A percentile compares a stretch with the other conserved stretches of the same genome.
phyloP scores from a whole-genome alignment of 2,888 invertebrate species.

The Cataglyphis cursor region DNA sequence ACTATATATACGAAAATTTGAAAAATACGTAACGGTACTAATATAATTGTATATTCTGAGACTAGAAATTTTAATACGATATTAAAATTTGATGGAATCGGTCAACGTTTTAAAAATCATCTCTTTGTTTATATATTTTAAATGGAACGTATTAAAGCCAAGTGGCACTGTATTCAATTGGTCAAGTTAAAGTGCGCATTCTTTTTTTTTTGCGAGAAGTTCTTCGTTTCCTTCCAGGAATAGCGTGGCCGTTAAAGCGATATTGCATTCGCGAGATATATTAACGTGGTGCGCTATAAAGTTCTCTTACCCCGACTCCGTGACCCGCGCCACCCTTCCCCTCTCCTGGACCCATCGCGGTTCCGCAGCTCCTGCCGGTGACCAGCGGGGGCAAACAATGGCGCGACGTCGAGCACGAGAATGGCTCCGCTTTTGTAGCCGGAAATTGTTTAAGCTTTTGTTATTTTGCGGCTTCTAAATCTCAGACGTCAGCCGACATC shows the following conservation, averaged over 20 bases:
- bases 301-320: constrained; percentile 50
- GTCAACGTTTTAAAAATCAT: background rate
- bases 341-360: constrained; percentile 47
- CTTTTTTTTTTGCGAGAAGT: constrained; percentile 47
- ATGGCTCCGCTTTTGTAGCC: constrained; percentile 79
- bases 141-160: background rate
- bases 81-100: background rate
- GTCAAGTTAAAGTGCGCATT: constrained; percentile 39
- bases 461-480: constrained; percentile 84
- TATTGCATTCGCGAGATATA: constrained; percentile 79
- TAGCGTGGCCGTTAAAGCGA: constrained; percentile 77
- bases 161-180: constrained; percentile 14
- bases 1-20: background rate
- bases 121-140: background rate
- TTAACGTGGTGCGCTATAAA: constrained; percentile 70
- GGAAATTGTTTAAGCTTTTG: constrained; percentile 84
- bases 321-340: constrained; percentile 65
- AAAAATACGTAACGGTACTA: background rate
- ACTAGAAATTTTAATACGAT: background rate
- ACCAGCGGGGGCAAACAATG: constrained; percentile 76
- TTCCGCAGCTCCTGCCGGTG: constrained; percentile 46
- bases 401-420: constrained; percentile 75
- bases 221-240: constrained; percentile 57
- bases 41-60: background rate
- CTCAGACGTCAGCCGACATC: constrained; percentile 78